A percentile compares a stretch with the other conserved stretches of the same genome.
phyloP scores from a whole-genome alignment of 1,140 invertebrate genomes.

The Temnothorax nylanderi region DNA sequence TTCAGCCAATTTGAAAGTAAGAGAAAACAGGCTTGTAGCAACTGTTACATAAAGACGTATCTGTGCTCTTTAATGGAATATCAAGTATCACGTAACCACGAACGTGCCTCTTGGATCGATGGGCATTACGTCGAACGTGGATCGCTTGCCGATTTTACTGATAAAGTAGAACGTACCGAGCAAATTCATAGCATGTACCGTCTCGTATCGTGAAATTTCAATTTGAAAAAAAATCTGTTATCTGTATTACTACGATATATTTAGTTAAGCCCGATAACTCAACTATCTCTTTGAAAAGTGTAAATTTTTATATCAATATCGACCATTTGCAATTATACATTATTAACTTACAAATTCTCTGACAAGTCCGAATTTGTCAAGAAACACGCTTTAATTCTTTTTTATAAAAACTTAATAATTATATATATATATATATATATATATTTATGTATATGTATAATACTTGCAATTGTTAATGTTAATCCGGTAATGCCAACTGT shows the following conservation, averaged over 20 bases:
- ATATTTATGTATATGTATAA: too few species aligned
- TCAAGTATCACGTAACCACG: constrained; percentile 48
- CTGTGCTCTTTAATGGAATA: constrained; percentile 45
- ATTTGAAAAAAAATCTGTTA: constrained; percentile 45
- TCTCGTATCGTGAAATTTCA: constrained; percentile 46
- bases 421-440: too few species aligned
- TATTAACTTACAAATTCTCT: constrained; percentile 1
- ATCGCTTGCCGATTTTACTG: constrained; percentile 49
- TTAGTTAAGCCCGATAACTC: constrained; percentile 1
- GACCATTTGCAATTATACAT: not conserved
- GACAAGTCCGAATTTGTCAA: too few species aligned
- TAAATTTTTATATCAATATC: not conserved
- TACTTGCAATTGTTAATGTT: too few species aligned
- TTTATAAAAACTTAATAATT: too few species aligned
- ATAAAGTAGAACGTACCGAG: constrained; percentile 37
- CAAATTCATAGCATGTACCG: constrained; percentile 44
- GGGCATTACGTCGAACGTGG: constrained; percentile 46
- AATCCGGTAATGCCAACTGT: too few species aligned
- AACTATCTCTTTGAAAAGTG: not conserved
- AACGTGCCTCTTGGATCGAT: constrained; percentile 49
- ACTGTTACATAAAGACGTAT: too few species aligned
- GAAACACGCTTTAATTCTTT: too few species aligned
- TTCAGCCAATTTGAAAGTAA: too few species aligned
- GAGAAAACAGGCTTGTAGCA: too few species aligned
- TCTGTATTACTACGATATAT: constrained; percentile 13